phyloP scores from a whole-genome alignment of 2,888 invertebrate genomes.

The Ornithoptera priamus region DNA sequence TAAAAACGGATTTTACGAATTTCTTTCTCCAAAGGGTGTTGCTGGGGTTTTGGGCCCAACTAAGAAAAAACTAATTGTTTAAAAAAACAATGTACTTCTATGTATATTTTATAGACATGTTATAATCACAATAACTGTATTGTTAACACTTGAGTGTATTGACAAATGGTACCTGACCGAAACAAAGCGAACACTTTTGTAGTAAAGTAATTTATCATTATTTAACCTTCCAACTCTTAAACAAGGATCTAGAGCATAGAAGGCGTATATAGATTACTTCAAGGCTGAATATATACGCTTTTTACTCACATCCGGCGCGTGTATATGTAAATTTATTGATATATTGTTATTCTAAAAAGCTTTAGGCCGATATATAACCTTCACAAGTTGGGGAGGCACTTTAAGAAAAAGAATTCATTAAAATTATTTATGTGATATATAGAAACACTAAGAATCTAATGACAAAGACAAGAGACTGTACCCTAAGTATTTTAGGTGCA shows the following conservation, averaged over 20 bases:
- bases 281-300: constrained; percentile 16
- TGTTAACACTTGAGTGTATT: constrained; percentile 12
- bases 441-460: too few species aligned
- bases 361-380: not conserved
- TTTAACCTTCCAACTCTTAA: constrained; percentile 19
- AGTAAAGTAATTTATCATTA: constrained; percentile 19
- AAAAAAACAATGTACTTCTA: too few species aligned
- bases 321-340: constrained; percentile 14
- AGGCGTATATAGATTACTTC: constrained; percentile 3
- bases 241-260: constrained; percentile 22
- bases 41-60: too few species aligned
- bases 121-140: not conserved
- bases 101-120: too few species aligned
- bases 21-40: too few species aligned
- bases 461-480: too few species aligned
- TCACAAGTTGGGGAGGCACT: too few species aligned
- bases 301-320: constrained; percentile 19
- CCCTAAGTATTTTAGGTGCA: too few species aligned
- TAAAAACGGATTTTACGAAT: too few species aligned
- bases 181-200: constrained; percentile 13
- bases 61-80: too few species aligned
- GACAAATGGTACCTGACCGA: constrained; percentile 7
- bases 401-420: too few species aligned
- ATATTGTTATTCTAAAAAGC: not conserved
- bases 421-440: not conserved